A percentile compares a stretch with the other conserved stretches of the same genome.
These are phyloP conservation scores for Chionoecetes opilio DNA, from an alignment of 1,140 invertebrate genomes.

Conservation along the genomic window DNA sequence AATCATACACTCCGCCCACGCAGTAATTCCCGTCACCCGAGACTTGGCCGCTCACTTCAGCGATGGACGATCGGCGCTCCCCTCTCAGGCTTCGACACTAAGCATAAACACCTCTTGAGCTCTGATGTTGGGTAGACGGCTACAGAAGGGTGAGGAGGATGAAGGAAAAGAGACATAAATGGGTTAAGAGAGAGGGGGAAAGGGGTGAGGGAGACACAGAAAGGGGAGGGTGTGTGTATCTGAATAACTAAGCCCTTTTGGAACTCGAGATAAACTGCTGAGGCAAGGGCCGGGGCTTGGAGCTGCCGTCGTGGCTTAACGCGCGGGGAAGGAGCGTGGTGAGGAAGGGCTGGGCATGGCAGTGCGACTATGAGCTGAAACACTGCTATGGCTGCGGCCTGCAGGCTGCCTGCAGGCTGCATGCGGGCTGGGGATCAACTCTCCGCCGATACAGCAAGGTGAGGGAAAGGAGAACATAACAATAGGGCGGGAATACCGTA, in stretches of 20 bases:
- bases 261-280: background rate
- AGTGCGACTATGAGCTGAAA: background rate
- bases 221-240: background rate
- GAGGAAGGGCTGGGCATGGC: background rate
- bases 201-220: background rate
- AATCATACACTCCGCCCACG: no score
- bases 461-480: no score
- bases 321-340: background rate
- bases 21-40: no score
- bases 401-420: no score
- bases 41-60: no score
- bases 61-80: no score
- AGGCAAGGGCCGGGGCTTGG: background rate
- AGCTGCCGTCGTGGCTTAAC: background rate
- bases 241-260: constrained; percentile 34
- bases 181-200: background rate
- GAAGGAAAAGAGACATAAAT: background rate
- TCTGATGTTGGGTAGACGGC: background rate
- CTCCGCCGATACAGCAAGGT: no score
- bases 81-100: no score
- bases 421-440: no score
- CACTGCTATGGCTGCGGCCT: no score
- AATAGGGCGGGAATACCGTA: no score
- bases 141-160: background rate
- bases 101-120: background rate